Conservation (phyloP, 2,888 invertebrate species). For the Polia nebulosa region DNA sequence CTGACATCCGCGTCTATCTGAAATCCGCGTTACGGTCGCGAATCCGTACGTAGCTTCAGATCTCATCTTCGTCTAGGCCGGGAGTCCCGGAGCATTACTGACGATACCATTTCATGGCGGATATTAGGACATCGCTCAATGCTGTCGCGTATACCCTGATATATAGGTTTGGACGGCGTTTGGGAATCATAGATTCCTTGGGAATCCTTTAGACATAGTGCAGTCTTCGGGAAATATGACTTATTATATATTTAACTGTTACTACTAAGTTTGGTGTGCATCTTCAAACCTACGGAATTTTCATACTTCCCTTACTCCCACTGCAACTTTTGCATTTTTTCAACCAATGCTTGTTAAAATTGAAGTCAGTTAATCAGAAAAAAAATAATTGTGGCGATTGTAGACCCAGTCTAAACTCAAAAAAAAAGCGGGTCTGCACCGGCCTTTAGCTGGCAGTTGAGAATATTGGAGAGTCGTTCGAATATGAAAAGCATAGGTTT, state of each 20-base stretch:
- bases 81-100: slow-evolving; percentile 61
- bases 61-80: slow-evolving; percentile 56
- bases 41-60: slow-evolving; percentile 45
- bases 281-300: neutral
- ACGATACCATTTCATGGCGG: slow-evolving; percentile 81
- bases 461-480: too few relatives aligned
- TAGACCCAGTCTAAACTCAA: too few relatives aligned
- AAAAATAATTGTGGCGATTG: too few relatives aligned
- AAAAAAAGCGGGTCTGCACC: too few relatives aligned
- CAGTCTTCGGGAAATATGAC: slow-evolving; percentile 56
- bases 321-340: neutral
- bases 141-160: slow-evolving; percentile 78
- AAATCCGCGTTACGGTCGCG: slow-evolving; percentile 47
- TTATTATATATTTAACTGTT: slow-evolving; percentile 8
- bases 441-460: too few relatives aligned
- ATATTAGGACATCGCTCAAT: slow-evolving; percentile 88
- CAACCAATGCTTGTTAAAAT: neutral
- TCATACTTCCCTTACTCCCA: too few relatives aligned
- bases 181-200: slow-evolving; percentile 67
- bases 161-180: slow-evolving; percentile 69
- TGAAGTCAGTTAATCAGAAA: too few relatives aligned
- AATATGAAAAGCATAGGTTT: too few relatives aligned
- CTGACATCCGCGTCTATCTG: slow-evolving; percentile 52
- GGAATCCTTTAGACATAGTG: slow-evolving; percentile 54
- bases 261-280: neutral